Evolutionary conservation across 2,888 invertebrate species (phyloP), one percentile per base, ranked within the genome.

Genomic region (Toxonevra muliebris): DNA sequence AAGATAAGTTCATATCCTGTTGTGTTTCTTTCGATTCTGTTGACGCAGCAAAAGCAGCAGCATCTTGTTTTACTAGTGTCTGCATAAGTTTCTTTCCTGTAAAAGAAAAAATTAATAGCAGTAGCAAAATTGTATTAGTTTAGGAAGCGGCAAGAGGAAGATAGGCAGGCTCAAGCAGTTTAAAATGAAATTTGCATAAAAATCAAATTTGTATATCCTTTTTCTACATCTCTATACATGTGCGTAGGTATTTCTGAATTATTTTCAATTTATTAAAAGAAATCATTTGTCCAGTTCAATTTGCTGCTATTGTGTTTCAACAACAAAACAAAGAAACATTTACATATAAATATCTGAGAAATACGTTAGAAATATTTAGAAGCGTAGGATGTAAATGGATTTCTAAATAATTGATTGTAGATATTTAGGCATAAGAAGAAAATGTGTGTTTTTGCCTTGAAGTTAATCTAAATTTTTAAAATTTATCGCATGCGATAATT

Each of bases 121-220:
- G 30, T 30, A 30, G 30, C 30, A 30, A 30, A 30, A 30, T 30
- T 30, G 2, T 30, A 30, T 30, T 30, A 30, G 30, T 30, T 30
- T 30, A 7, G 30, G 30, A 30, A 4, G 30, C 30, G 7, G 30
- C 3, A 30, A 30, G 7, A 30, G 30, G 30, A 30, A 30, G 7
- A 7, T 4, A 30, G 30, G 7, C 30, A 30, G 30, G 30, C 30
- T 2, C 59, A 17, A 15, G n/a, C 40, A 53, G 52, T 71, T 57
- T 53, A 69, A 70, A 61, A 61, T 62, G 67, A 68, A 73, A 75
- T 75, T 74, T 74, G 69, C 75, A 75, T 75, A 75, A 74, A 75
- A 74, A 75, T 72, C 71, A 70, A 74, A 75, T 74, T 71, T 73
- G 68, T 72, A 73, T 71, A 52, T 71, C 68, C 54, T 40, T 59